These are phyloP conservation scores for Drosophila aff. DNA, from an alignment of 1,140 invertebrate species.

Conservation along the genomic window DNA sequence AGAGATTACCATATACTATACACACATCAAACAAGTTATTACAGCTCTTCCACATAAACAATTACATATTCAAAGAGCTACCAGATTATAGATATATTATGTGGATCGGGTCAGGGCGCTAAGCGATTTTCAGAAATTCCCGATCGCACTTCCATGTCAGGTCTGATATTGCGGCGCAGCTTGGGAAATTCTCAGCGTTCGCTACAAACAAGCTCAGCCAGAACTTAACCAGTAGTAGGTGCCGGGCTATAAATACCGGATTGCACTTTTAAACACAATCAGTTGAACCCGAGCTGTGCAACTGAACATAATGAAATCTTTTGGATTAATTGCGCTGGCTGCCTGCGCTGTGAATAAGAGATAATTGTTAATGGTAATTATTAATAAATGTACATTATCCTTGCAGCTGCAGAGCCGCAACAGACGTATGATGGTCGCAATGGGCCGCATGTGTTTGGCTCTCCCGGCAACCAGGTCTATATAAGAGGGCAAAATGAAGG, in stretches of 20 bases:
- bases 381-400: neutral
- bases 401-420: constrained; percentile 34
- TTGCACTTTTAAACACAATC: neutral
- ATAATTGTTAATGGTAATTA: neutral
- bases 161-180: constrained; percentile 2
- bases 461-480: constrained; percentile 58
- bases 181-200: constrained; percentile 34
- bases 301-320: constrained; percentile 31
- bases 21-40: constrained; percentile 20
- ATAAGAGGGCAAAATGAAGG: constrained; percentile 59
- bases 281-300: constrained; percentile 27
- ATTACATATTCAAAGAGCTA: constrained; percentile 18
- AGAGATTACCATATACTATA: neutral
- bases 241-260: constrained; percentile 27
- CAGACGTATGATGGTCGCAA: constrained; percentile 57
- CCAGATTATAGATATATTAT: constrained; percentile 16
- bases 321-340: constrained; percentile 26
- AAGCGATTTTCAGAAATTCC: constrained; percentile 26
- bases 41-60: constrained; percentile 33
- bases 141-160: constrained; percentile 22
- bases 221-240: neutral
- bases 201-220: constrained; percentile 23
- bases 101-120: constrained; percentile 9
- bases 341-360: constrained; percentile 1
- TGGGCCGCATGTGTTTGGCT: constrained; percentile 52